phyloP scores from a whole-genome alignment of 1,140 invertebrate species.

The Diabrotica virgifera region DNA sequence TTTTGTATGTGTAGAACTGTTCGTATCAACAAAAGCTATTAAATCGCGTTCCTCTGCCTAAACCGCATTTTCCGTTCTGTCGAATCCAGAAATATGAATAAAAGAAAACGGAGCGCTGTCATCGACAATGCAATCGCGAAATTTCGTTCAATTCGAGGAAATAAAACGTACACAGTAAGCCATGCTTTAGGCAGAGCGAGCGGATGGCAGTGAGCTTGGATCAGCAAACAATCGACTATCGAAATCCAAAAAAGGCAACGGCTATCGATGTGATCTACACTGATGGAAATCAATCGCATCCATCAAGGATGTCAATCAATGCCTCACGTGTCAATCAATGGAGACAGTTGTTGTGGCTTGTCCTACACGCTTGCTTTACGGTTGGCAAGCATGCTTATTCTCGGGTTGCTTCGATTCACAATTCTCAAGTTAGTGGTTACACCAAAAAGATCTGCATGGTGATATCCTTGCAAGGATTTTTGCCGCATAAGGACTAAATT shows the following conservation, averaged over 20 bases:
- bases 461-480: conserved; percentile 17
- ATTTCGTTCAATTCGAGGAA: conserved; percentile 16
- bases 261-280: conserved; percentile 45
- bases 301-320: conserved; percentile 44
- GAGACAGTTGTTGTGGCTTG: conserved; percentile 46
- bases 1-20: not conserved
- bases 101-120: not conserved
- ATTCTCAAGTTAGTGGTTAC: not conserved
- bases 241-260: conserved; percentile 33
- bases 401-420: not conserved
- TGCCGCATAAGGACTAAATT: conserved; percentile 19
- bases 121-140: conserved; percentile 9
- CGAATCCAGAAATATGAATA: conserved; percentile 10
- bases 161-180: conserved; percentile 6
- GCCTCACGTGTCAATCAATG: conserved; percentile 45
- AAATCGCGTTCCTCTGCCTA: not conserved
- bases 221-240: conserved; percentile 28
- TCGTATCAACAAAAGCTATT: not conserved
- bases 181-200: not conserved
- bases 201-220: conserved; percentile 3
- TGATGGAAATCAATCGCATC: conserved; percentile 48
- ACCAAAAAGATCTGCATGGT: conserved; percentile 14
- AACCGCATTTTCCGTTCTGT: not conserved
- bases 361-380: conserved; percentile 42
- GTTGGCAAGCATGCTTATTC: conserved; percentile 13